Percentiles rank a stretch among this genome's conserved stretches.
Evolutionary conservation across 2,113 vertebrate genomes (phyloP).

Genomic region (Emydura subglobosa): DNA sequence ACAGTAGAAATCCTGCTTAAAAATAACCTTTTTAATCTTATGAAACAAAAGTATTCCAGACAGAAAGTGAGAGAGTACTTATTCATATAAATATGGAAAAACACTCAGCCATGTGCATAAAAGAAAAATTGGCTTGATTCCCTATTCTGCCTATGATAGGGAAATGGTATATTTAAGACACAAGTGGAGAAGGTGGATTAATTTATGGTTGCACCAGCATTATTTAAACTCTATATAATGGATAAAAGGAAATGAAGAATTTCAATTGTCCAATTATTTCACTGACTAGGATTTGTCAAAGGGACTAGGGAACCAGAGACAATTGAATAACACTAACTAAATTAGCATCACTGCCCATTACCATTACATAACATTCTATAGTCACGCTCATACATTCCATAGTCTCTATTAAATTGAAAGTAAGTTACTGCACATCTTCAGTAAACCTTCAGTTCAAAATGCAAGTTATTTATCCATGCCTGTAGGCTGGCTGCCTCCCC

Average conservation of each 20-base stretch:
- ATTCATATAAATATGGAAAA: neutral
- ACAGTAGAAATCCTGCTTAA: neutral
- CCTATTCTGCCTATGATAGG: neutral
- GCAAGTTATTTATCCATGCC: neutral
- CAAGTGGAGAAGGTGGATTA: neutral
- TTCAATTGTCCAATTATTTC: neutral
- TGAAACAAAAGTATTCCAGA: neutral
- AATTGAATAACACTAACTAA: neutral
- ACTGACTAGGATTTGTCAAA: neutral
- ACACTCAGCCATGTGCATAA: neutral
- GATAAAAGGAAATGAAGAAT: neutral
- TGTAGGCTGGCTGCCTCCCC: neutral
- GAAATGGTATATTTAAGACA: neutral
- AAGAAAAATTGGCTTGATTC: neutral
- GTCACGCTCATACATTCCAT: neutral
- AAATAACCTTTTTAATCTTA: neutral
- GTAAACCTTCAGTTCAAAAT: neutral
- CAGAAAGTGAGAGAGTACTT: neutral
- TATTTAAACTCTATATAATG: neutral
- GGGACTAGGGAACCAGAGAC: neutral
- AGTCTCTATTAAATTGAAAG: neutral
- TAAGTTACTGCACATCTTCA: neutral
- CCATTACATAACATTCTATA: neutral
- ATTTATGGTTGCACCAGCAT: neutral
- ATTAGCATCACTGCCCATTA: accelerated